Evolutionary conservation across 2,113 vertebrate species (phyloP).

Genomic region (Apteryx mantelli): DNA sequence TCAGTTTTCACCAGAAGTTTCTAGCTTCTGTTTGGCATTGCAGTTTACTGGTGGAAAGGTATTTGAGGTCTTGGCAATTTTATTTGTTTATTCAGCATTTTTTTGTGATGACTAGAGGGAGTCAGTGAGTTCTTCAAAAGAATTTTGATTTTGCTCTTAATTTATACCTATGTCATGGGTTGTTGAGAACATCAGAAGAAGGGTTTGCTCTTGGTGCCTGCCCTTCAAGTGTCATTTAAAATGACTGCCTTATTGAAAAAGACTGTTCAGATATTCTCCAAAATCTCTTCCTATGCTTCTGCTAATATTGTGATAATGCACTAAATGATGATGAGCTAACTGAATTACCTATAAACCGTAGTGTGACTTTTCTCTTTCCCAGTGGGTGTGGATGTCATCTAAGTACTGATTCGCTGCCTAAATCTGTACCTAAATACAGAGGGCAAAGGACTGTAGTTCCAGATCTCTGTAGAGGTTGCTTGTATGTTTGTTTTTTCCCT

Average conservation of each 20-base stretch:
- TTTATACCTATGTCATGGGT: not conserved
- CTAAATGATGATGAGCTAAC: not conserved
- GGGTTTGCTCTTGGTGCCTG: not conserved
- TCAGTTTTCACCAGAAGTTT: not conserved
- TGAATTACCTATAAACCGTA: not conserved
- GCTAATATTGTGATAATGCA: not conserved
- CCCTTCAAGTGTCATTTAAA: not conserved
- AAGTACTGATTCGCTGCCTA: not conserved
- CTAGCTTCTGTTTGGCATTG: not conserved
- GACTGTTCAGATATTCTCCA: not conserved
- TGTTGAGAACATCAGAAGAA: not conserved
- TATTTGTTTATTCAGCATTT: not conserved
- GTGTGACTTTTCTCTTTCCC: not conserved
- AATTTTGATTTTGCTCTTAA: not conserved
- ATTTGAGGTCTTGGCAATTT: not conserved
- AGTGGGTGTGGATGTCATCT: not conserved
- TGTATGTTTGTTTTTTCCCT: not conserved
- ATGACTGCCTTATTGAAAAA: not conserved
- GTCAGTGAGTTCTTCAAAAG: not conserved
- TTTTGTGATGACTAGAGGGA: not conserved
- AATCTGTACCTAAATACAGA: not conserved
- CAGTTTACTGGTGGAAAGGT: not conserved
- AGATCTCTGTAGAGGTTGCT: not conserved
- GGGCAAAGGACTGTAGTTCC: not conserved
- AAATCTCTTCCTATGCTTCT: not conserved